These are phyloP conservation scores for Pangasius mekongensis DNA, from an alignment of 2,797 vertebrate genomes.

Conservation along the genomic window DNA sequence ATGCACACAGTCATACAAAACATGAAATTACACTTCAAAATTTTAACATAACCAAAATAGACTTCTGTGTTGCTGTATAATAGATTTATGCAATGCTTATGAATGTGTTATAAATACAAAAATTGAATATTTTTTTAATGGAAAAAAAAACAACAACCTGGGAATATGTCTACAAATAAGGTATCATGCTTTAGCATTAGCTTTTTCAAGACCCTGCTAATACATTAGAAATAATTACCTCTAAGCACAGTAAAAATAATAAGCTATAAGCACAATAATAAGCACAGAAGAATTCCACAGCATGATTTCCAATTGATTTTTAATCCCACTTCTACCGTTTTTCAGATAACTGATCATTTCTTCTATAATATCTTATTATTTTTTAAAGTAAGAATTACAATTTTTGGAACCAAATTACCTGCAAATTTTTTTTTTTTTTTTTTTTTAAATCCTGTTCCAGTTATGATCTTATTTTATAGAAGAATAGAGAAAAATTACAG, in stretches of 20 bases:
- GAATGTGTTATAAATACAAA: background rate
- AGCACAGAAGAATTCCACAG: background rate
- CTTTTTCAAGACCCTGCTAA: background rate
- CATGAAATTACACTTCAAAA: background rate
- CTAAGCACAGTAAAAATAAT: background rate
- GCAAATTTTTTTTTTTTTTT: background rate
- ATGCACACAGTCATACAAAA: background rate
- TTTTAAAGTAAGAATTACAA: background rate
- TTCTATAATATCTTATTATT: background rate
- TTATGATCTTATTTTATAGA: background rate
- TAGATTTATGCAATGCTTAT: background rate
- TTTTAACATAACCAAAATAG: background rate
- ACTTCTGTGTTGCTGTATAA: background rate
- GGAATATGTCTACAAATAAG: background rate
- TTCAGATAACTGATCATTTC: background rate
- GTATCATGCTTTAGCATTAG: background rate
- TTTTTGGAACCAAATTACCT: background rate
- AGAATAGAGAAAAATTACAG: background rate
- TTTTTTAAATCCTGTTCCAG: background rate
- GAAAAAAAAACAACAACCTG: background rate
- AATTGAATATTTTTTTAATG: no score
- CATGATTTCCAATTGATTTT: background rate
- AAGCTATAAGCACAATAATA: background rate
- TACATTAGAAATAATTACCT: conserved; percentile 9
- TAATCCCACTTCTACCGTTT: background rate